Conservation (phyloP, 2,113 vertebrate genomes). For the Columba janthina region DNA sequence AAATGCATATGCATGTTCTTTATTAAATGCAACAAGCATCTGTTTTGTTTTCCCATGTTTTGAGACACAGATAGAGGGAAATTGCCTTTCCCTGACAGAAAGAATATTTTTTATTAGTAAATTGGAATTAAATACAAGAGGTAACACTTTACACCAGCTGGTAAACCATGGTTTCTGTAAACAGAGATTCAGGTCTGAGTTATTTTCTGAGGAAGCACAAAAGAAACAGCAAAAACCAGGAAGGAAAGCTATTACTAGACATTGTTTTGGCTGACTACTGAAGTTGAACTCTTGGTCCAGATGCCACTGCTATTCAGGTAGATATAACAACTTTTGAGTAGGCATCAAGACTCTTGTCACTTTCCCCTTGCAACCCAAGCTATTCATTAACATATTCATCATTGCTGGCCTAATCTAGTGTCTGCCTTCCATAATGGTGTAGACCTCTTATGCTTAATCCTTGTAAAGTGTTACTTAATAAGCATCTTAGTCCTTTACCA, state of each 20-base stretch:
- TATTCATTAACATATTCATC: not conserved
- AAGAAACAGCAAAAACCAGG: not conserved
- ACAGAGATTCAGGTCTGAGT: not conserved
- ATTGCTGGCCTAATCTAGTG: not conserved
- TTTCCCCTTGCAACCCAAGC: not conserved
- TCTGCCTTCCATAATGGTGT: not conserved
- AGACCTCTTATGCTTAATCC: not conserved
- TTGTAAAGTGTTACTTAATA: not conserved
- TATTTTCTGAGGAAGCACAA: not conserved
- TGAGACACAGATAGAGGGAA: constrained; percentile 57
- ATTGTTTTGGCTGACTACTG: not conserved
- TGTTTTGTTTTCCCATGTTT: constrained; percentile 72
- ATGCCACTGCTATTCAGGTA: not conserved
- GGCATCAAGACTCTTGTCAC: not conserved
- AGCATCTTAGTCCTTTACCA: not conserved
- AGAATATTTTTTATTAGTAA: constrained; percentile 62
- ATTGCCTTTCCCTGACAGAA: constrained; percentile 67
- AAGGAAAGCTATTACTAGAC: not conserved
- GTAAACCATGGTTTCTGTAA: constrained; percentile 20
- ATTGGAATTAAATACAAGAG: constrained; percentile 39
- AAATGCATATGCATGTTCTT: constrained; percentile 66
- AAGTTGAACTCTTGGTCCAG: not conserved
- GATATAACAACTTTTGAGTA: not conserved
- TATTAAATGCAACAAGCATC: constrained; percentile 73
- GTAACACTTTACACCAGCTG: constrained; percentile 20